Base-by-base conservation (phyloP, 2,888 invertebrate genomes). In the Sisyra nigra region DNA sequence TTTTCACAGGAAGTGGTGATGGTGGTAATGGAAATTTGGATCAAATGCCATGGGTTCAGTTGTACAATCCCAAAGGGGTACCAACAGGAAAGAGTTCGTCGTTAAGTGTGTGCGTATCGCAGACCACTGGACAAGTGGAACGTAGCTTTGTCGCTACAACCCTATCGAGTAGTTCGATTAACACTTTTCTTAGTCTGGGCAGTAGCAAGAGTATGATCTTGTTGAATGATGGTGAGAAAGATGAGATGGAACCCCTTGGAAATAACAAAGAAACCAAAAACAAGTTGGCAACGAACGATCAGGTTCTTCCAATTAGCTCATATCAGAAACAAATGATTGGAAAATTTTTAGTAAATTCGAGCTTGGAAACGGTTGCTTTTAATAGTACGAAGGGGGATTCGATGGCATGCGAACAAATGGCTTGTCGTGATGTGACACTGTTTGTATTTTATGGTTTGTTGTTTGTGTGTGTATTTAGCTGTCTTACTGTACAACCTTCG, bases 391-490 rank as follows among this genome's bases (percentile, higher is more conserved):
- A 11, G 3, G 5, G n/a, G 15, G 5, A 17, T 38, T 38, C 8
- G 4, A 15, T 11, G 8, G 17, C 7, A 14, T 40, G 8, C 19
- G 2, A 11, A 40, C 29, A 8, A 13, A 35, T 35, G n/a, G 19
- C 19, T 15, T 37, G 19, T 24, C 17, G 19, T n/a, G 37, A 37
- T 18, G 14, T 37, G 10, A 10, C 19, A 3, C 17, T 40, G 8
- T 31, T 40, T 9, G 15, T 31, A 14, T 29, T 29, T 10, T 40
- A 40, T 15, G 17, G 30, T 30, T 9, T 40, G 2, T 10, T 40
- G 30, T 40, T 31, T 30, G 13, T 40, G 14, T 40, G 31, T 24
- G 40, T 31, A 11, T 40, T 31, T 17, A 17, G 32, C 30, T 40
- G 40, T 31, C 10, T 40, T 30, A 19, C 30, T 31, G 17, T 40